Conservation (phyloP, 2,113 vertebrate genomes). For the Gulo gulo region DNA sequence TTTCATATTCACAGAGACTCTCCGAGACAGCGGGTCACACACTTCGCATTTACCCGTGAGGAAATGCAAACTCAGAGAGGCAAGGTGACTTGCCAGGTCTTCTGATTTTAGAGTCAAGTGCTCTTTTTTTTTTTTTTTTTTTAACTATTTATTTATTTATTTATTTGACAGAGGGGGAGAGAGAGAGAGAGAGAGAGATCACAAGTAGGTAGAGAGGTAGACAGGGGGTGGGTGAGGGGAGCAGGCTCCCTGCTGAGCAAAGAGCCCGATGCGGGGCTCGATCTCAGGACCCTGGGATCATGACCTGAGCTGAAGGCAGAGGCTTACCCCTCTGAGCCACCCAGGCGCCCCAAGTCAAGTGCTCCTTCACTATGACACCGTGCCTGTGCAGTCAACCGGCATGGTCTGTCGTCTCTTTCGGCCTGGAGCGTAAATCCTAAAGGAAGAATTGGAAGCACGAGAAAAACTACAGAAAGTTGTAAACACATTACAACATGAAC, state of each 20-base stretch:
- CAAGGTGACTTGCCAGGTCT: background rate
- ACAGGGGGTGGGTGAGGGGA: no score
- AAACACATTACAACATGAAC: constrained; percentile 56
- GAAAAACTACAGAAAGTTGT: background rate
- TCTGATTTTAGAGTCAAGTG: background rate
- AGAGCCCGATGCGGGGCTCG: no score
- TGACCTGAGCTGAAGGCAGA: no score
- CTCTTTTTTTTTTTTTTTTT: background rate
- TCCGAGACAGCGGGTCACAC: background rate
- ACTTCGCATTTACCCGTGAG: background rate
- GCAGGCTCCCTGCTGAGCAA: no score
- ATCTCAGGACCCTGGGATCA: no score
- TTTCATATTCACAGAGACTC: background rate
- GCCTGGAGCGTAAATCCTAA: background rate
- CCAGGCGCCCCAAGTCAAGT: background rate
- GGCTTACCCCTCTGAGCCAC: no score
- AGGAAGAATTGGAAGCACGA: background rate
- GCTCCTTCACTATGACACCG: background rate
- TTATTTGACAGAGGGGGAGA: no score
- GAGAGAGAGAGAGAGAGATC: no score
- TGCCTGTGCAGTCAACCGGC: background rate
- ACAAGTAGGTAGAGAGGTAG: no score
- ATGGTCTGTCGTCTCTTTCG: background rate
- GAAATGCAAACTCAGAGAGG: background rate
- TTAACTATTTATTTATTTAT: no score